Conservation (phyloP, 2,797 vertebrate species). For the Characodon lateralis region DNA sequence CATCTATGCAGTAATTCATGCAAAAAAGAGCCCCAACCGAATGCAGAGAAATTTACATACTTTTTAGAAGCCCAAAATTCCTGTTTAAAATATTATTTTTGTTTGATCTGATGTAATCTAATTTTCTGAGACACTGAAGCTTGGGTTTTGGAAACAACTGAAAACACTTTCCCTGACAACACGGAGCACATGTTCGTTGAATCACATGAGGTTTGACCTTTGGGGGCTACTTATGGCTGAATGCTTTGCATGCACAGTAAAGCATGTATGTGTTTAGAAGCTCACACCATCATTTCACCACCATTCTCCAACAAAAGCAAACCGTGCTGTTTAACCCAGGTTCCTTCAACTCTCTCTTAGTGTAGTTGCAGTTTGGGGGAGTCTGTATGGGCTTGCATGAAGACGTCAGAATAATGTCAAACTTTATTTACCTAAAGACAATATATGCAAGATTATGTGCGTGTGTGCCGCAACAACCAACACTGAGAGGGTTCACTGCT, state of each 20-base stretch:
- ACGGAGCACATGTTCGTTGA: constrained; percentile 15
- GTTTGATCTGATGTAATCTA: too few species aligned
- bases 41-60: too few species aligned
- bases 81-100: too few species aligned
- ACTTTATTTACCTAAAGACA: constrained; percentile 20
- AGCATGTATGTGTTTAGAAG: constrained; percentile 29
- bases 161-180: constrained; percentile 16
- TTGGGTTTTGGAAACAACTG: background rate
- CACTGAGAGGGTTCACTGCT: constrained; percentile 31
- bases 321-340: constrained; percentile 31
- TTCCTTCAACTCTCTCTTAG: constrained; percentile 9
- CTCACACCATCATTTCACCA: constrained; percentile 23
- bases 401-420: constrained; percentile 20
- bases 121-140: too few species aligned
- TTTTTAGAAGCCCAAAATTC: too few species aligned
- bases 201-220: constrained; percentile 30
- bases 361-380: constrained; percentile 20
- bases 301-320: constrained; percentile 53
- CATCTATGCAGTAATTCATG: too few species aligned
- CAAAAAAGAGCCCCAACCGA: too few species aligned
- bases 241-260: constrained; percentile 37
- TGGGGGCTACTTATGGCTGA: constrained; percentile 33
- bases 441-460: constrained; percentile 30
- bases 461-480: constrained; percentile 29
- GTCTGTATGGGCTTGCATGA: constrained; percentile 40